Evolutionary conservation across 23 tunicate genomes (phyloP).

Genomic region (Ciona savignyi): DNA sequence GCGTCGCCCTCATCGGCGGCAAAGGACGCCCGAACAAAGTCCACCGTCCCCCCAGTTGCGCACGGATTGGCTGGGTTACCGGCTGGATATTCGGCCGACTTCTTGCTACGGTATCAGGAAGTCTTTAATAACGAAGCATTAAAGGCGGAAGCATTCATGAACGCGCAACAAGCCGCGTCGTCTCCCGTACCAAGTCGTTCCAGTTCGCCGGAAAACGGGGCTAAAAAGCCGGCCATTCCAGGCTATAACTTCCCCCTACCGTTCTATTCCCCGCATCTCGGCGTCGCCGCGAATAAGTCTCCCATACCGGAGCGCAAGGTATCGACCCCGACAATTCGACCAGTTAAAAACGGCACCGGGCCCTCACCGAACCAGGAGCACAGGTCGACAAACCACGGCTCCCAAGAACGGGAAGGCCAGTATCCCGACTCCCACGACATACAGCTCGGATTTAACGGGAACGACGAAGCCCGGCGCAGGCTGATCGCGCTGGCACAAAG

Average conservation of each 20-base stretch:
- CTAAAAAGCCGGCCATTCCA: constrained; percentile 4
- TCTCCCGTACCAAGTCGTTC: constrained; percentile 21
- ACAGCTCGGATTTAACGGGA: constrained; percentile 1
- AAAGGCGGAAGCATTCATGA: constrained; percentile 9
- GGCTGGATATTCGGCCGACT: constrained; percentile 11
- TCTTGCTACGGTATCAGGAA: constrained; percentile 35
- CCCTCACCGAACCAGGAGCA: constrained; percentile 7
- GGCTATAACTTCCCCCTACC: constrained; percentile 7
- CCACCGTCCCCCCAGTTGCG: constrained; percentile 4
- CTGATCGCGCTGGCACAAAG: constrained; percentile 17
- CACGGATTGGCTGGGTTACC: constrained; percentile 20
- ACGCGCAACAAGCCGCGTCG: constrained; percentile 8
- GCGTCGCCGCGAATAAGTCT: constrained; percentile 8
- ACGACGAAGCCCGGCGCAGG: constrained; percentile 7
- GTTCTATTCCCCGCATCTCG: constrained; percentile 1
- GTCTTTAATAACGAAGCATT: constrained; percentile 19
- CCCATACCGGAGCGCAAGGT: constrained; percentile 22
- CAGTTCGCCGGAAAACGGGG: constrained; percentile 18
- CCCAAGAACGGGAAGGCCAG: neutral
- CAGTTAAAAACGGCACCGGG: constrained; percentile 8
- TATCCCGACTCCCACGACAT: neutral
- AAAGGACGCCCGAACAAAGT: constrained; percentile 13
- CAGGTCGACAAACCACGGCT: neutral
- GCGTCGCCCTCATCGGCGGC: neutral
- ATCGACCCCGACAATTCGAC: constrained; percentile 12